Base-by-base conservation (phyloP, 2,888 invertebrate species). In the Noctuana brunneofusca region DNA sequence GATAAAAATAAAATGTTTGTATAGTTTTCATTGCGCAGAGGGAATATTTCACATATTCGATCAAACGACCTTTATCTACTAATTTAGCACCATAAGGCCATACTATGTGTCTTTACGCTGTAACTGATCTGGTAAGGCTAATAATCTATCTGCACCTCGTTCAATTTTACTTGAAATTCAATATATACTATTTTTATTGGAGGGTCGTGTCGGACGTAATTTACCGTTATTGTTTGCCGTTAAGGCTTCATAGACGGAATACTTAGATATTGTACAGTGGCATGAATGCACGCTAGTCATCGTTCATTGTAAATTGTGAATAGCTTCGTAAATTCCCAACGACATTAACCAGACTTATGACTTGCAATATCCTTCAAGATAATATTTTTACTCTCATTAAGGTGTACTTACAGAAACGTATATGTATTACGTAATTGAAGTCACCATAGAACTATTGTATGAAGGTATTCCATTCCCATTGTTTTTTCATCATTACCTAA, bases 401-500 rank as follows among this genome's bases (percentile, higher is more conserved):
- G 8, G 1, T 41, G 5, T 1, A 1, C 16, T 16, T 14, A 6
- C 41, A 16, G 16, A 16, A 43, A 16, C n/a, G n/a, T n/a, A n/a
- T 16, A 1, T 43, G 2, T 43, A 16, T 43, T 18, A 1, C 6
- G 12, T 18, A 43, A 16, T 41, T 49, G 16, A 35, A 46, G 22
- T 48, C 48, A 22, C 12, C 48, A n/a, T 38, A 38, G 20, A 11
- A 11, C 12, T 8, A 11, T 20, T 48, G 22, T 48, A 22, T 48
- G 1, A 18, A 18, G 3, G 30, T 53, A 32, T 54, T 35, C 35
- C 16, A 41, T 24, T 22, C 20, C 22, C 32, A 30, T 52, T 9
- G 24, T 41, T 20, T 6, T n/a, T 24, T 12, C 4, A 54, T 48
- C 6, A 60, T 60, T 60, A 60, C 22, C 16, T 9, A 48, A 8